phyloP scores from a whole-genome alignment of 2,888 invertebrate species.

The Campoplex nolae region DNA sequence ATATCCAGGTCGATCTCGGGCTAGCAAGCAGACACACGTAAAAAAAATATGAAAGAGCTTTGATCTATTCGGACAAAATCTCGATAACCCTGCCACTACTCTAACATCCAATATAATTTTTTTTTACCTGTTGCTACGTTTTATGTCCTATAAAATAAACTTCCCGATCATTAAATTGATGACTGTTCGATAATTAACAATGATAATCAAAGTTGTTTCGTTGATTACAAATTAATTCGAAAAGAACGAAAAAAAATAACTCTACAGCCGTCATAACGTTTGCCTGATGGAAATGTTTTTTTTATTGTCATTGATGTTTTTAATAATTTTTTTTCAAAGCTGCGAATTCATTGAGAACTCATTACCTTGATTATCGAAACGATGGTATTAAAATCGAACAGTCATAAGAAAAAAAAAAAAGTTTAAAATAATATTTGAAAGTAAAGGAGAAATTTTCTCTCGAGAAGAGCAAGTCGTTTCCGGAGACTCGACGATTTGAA shows the following conservation, averaged over 20 bases:
- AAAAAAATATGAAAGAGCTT: not conserved
- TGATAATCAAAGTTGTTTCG: too few relatives aligned
- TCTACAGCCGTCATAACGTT: not conserved
- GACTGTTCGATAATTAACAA: too few relatives aligned
- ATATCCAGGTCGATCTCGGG: not conserved
- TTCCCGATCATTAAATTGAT: not conserved
- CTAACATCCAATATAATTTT: not conserved
- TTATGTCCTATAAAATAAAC: too few relatives aligned
- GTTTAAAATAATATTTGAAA: not conserved
- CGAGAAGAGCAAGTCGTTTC: not conserved
- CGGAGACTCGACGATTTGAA: not conserved
- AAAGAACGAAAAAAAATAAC: not conserved
- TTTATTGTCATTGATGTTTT: not conserved
- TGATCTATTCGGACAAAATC: not conserved
- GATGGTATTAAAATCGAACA: not conserved
- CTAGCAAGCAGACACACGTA: not conserved
- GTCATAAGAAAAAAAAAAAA: too few relatives aligned
- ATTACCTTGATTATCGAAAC: not conserved
- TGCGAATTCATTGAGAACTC: not conserved
- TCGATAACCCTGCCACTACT: not conserved
- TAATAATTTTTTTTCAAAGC: not conserved
- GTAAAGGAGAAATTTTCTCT: not conserved
- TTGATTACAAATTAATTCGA: too few relatives aligned
- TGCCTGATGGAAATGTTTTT: too few relatives aligned
- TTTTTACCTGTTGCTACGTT: not conserved